Percentiles rank a stretch among this genome's conserved stretches.
These are phyloP conservation scores for Cydia splendana DNA, from an alignment of 1,140 invertebrate species.

Conservation along the genomic window DNA sequence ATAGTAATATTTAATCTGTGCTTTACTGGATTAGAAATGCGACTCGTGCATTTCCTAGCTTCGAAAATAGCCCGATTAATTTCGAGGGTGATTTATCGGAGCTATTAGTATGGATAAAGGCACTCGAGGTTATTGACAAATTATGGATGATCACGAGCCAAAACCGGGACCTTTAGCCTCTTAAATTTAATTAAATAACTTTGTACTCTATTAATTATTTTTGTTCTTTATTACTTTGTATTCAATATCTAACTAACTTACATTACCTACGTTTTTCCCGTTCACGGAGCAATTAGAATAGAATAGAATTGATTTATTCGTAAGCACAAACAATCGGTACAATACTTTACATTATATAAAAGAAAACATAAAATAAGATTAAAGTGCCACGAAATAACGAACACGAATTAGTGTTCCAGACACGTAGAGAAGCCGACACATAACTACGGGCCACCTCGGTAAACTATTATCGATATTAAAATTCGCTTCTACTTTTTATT, in stretches of 20 bases:
- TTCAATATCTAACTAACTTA: not conserved
- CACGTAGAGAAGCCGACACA: too few species aligned
- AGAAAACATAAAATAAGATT: too few species aligned
- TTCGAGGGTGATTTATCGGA: not conserved
- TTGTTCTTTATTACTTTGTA: too few species aligned
- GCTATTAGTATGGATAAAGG: constrained; percentile 7
- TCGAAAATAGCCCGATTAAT: not conserved
- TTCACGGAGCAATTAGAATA: too few species aligned
- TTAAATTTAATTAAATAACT: not conserved
- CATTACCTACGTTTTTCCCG: not conserved
- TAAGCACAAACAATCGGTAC: too few species aligned
- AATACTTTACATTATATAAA: too few species aligned
- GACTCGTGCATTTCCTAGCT: not conserved
- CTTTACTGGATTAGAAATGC: not conserved
- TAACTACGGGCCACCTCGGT: too few species aligned
- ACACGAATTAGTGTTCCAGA: too few species aligned
- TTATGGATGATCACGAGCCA: constrained; percentile 5
- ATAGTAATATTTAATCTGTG: not conserved
- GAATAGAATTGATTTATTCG: too few species aligned
- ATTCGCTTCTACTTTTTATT: too few species aligned
- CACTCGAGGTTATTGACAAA: not conserved
- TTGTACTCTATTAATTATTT: not conserved
- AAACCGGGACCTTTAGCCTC: not conserved
- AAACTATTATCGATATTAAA: too few species aligned
- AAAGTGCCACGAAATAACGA: too few species aligned